These are phyloP conservation scores for Corythaeola cristata DNA, from an alignment of 2,113 vertebrate genomes.

Conservation along the genomic window DNA sequence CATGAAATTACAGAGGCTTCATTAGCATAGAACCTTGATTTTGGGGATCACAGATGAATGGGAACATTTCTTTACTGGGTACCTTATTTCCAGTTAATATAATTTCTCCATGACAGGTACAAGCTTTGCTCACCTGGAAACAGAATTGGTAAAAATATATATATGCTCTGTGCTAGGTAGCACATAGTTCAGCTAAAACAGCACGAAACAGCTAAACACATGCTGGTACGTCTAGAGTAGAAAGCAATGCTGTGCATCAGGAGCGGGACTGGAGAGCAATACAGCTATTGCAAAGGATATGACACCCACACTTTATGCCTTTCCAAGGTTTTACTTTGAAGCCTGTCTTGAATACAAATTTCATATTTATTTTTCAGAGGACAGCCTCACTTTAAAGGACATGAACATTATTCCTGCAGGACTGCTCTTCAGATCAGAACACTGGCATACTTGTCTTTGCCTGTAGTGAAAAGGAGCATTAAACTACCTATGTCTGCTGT, in stretches of 20 bases:
- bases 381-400: not conserved
- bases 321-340: not conserved
- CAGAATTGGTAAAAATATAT: not conserved
- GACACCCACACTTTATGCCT: not conserved
- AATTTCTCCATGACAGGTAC: not conserved
- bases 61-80: not conserved
- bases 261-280: not conserved
- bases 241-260: not conserved
- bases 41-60: not conserved
- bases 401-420: not conserved
- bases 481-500: not conserved
- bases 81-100: not conserved
- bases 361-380: not conserved
- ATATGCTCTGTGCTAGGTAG: not conserved
- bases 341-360: not conserved
- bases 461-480: not conserved
- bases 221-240: not conserved
- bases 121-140: not conserved
- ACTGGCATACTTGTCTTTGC: not conserved
- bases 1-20: not conserved
- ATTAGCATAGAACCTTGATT: not conserved
- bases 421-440: not conserved
- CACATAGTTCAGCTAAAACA: not conserved
- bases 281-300: not conserved
- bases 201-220: not conserved